These are phyloP conservation scores for Lordiphosa collinella DNA, from an alignment of 1,140 invertebrate genomes.

Conservation along the genomic window DNA sequence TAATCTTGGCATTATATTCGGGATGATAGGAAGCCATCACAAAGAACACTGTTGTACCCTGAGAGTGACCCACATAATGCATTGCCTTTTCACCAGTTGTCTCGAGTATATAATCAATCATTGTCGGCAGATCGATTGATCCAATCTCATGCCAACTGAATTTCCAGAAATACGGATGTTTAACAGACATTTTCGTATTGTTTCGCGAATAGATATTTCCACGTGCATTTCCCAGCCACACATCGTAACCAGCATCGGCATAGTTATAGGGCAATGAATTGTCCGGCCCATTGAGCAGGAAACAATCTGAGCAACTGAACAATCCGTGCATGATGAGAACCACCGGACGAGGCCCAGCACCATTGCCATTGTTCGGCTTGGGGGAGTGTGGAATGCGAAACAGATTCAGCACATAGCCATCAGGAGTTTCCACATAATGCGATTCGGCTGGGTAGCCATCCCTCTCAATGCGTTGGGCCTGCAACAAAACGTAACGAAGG, in stretches of 20 bases:
- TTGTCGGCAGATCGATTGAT: conserved; percentile 85
- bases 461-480: conserved; percentile 63
- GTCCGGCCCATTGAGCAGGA: conserved; percentile 84
- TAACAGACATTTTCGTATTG: conserved; percentile 81
- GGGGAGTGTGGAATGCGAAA: conserved; percentile 80
- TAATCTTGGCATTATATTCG: conserved; percentile 83
- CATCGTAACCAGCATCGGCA: conserved; percentile 87
- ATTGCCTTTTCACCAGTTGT: conserved; percentile 81
- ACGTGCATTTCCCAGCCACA: conserved; percentile 83
- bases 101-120: conserved; percentile 85
- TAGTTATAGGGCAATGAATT: conserved; percentile 82
- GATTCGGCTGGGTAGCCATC: conserved; percentile 82
- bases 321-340: conserved; percentile 89
- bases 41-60: conserved; percentile 82
- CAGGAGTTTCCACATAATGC: conserved; percentile 80
- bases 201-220: conserved; percentile 85
- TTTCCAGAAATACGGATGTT: conserved; percentile 82
- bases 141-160: conserved; percentile 86
- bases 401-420: conserved; percentile 81
- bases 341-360: conserved; percentile 62
- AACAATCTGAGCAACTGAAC: conserved; percentile 88
- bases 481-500: conserved; percentile 6
- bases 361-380: conserved; percentile 42
- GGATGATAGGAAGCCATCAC: conserved; percentile 81
- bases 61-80: conserved; percentile 85